Evolutionary conservation across 2,888 invertebrate genomes (phyloP).

Genomic region (Panorpa germanica): DNA sequence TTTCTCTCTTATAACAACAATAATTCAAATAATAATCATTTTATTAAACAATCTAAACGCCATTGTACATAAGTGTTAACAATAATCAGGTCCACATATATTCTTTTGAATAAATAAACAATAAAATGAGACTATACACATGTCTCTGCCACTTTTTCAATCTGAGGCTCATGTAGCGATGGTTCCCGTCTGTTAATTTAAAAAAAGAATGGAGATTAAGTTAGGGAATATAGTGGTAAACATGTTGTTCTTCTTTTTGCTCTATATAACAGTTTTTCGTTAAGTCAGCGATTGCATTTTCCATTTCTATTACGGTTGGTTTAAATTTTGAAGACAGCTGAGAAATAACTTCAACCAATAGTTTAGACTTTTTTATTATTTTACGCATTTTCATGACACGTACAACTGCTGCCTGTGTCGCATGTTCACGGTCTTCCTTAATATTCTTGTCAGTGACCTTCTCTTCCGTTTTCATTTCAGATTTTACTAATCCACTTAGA

Average conservation of each 20-base stretch:
- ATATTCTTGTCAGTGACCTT: slow-evolving; percentile 97
- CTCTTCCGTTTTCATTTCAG: slow-evolving; percentile 91
- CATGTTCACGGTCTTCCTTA: slow-evolving; percentile 93
- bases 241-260: slow-evolving; percentile 93
- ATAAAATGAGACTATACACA: too few relatives aligned
- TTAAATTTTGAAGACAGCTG: slow-evolving; percentile 92
- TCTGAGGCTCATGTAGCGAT: too few relatives aligned
- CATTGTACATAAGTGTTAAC: too few relatives aligned
- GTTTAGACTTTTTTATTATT: slow-evolving; percentile 78
- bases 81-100: too few relatives aligned
- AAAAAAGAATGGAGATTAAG: too few relatives aligned
- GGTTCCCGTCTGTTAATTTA: too few relatives aligned
- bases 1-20: too few relatives aligned
- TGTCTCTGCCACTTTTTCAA: too few relatives aligned
- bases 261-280: slow-evolving; percentile 98
- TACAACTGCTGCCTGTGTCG: slow-evolving; percentile 86
- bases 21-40: too few relatives aligned
- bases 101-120: too few relatives aligned
- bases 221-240: slow-evolving; percentile 96
- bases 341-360: slow-evolving; percentile 91
- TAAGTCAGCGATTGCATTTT: slow-evolving; percentile 99
- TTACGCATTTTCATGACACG: slow-evolving; percentile 98
- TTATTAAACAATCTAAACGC: too few relatives aligned
- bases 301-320: slow-evolving; percentile 92
- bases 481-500: slow-evolving; percentile 94